A percentile compares a stretch with the other conserved stretches of the same genome.
phyloP scores from a whole-genome alignment of 2,888 invertebrate species.

The Nipponacmea schrenckii region DNA sequence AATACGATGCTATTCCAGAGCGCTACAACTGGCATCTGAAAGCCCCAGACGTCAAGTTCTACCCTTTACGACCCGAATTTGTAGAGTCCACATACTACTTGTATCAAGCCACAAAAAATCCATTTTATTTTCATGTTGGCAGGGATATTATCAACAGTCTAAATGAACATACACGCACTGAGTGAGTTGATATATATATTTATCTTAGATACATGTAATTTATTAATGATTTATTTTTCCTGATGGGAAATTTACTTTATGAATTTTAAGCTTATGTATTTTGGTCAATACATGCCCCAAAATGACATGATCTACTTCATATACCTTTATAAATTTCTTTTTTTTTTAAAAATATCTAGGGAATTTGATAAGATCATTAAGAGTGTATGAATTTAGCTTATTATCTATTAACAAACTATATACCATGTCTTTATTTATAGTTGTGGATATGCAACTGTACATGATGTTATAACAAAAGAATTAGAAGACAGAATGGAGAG shows the following conservation, averaged over 20 bases:
- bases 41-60: slow-evolving; percentile 73
- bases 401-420: too few relatives aligned
- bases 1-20: slow-evolving; percentile 71
- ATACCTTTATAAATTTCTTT: too few relatives aligned
- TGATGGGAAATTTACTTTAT: too few relatives aligned
- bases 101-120: slow-evolving; percentile 75
- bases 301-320: too few relatives aligned
- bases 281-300: too few relatives aligned
- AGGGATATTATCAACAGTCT: slow-evolving; percentile 72
- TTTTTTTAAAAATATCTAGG: too few relatives aligned
- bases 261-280: too few relatives aligned
- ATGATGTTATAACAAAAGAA: slow-evolving; percentile 74
- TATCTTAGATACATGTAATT: neutral
- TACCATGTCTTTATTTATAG: slow-evolving; percentile 43
- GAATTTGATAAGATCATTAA: too few relatives aligned
- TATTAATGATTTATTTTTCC: too few relatives aligned
- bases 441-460: slow-evolving; percentile 76
- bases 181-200: slow-evolving; percentile 56
- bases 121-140: slow-evolving; percentile 76
- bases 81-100: slow-evolving; percentile 75
- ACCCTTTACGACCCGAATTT: slow-evolving; percentile 75
- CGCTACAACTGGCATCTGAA: slow-evolving; percentile 69
- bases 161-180: slow-evolving; percentile 70
- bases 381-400: too few relatives aligned
- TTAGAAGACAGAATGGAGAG: slow-evolving; percentile 76